Percentiles rank a stretch among this genome's conserved stretches.
phyloP scores from a whole-genome alignment of 2,888 invertebrate species.

The Creontiades dilutus region DNA sequence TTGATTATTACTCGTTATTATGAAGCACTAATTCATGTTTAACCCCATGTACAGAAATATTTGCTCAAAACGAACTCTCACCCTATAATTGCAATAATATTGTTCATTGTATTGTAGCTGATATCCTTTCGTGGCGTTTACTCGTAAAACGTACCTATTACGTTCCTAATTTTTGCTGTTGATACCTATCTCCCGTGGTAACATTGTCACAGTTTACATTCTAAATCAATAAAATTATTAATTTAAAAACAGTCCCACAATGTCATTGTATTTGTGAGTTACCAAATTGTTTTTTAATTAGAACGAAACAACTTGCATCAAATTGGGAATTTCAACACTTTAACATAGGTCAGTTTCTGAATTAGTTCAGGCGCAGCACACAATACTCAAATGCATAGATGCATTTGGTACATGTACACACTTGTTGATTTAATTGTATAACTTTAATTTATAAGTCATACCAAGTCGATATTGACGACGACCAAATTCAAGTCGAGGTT shows the following conservation, averaged over 20 bases:
- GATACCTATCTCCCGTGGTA: too few relatives aligned
- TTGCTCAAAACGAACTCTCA: constrained; percentile 69
- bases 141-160: neutral
- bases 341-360: too few relatives aligned
- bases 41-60: constrained; percentile 65
- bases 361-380: neutral
- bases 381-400: too few relatives aligned
- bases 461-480: neutral
- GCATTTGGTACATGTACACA: too few relatives aligned
- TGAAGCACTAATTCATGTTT: constrained; percentile 63
- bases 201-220: too few relatives aligned
- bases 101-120: constrained; percentile 51
- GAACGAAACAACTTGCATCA: too few relatives aligned
- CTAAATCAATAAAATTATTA: too few relatives aligned
- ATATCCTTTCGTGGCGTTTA: constrained; percentile 27
- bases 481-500: neutral
- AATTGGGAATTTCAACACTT: too few relatives aligned
- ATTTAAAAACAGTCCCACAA: too few relatives aligned
- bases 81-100: constrained; percentile 61
- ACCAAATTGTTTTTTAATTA: too few relatives aligned
- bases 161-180: constrained; percentile 1
- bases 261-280: too few relatives aligned
- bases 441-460: too few relatives aligned
- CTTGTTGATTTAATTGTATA: neutral
- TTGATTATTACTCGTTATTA: constrained; percentile 53